Evolutionary conservation across 2,888 invertebrate species (phyloP), one percentile per base, ranked within the genome.

Genomic region (Plutella xylostella): DNA sequence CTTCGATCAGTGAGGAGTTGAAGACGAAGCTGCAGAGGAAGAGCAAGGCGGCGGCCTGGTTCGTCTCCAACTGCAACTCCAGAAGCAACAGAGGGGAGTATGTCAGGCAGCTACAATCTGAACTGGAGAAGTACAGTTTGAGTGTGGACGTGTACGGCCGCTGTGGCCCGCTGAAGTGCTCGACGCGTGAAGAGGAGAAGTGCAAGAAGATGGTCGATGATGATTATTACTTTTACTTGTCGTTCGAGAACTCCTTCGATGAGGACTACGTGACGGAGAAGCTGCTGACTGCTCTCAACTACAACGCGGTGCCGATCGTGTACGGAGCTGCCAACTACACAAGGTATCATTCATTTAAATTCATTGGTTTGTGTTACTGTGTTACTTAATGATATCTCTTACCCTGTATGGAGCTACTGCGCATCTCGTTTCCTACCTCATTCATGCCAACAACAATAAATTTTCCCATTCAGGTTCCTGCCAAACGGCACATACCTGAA

Each of bases 221-320:
- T 9, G 37, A 44, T 4, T 47, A 47, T 50, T 72, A 64, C 49
- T 76, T 76, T 45, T 76, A 73, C 52, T 57, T 76, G 7, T 58
- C 74, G 0, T 70, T 76, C 42, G 75, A 76, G 48, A 75, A 74
- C 48, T 65, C 75, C 0, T 60, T 68, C 6, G 58, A 57, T 22
- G 60, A 63, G 43, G 74, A 75, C 50, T 75, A 74, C 40, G 75
- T 75, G 1, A 75, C 77, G 2, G 77, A 77, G 50, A 76, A 76
- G 49, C 41, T 77, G 44, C 48, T 74, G 17, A 49, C 58, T 28
- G 63, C 64, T 1, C 55, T 77, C 28, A 53, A 65, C 21, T 55
- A 72, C 48, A 58, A 65, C 31, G 57, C 67, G 0, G 55, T 77
- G 2, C 76, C 77, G 2, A 58, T 77, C 22, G 75, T 77, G 0